Evolutionary conservation across 2,888 invertebrate genomes (phyloP).

Genomic region (Cheiracanthium punctorium): DNA sequence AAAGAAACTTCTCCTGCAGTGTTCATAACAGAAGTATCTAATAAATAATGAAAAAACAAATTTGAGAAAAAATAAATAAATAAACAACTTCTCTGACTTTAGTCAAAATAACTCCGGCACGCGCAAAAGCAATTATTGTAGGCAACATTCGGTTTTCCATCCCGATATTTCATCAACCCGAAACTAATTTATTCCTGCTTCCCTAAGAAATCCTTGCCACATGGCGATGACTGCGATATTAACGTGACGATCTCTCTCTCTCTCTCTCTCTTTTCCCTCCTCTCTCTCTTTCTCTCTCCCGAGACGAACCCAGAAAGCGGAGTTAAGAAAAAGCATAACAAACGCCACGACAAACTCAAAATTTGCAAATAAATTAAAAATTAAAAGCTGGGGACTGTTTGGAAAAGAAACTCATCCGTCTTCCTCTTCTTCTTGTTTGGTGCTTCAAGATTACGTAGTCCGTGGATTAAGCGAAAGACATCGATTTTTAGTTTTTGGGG

Average conservation of each 20-base stretch:
- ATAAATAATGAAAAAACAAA: not conserved
- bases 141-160: slow-evolving; percentile 38
- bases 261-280: slow-evolving; percentile 1
- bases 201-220: slow-evolving; percentile 45
- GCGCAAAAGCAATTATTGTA: slow-evolving; percentile 59
- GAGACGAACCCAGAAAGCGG: not conserved
- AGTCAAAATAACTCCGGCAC: slow-evolving; percentile 2
- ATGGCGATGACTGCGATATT: slow-evolving; percentile 60
- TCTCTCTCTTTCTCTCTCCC: not conserved
- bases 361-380: slow-evolving; percentile 69
- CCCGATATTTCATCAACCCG: slow-evolving; percentile 49
- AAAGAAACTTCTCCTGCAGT: not conserved
- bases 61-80: not conserved
- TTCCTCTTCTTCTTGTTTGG: not conserved
- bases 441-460: slow-evolving; percentile 41
- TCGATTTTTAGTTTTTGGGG: slow-evolving; percentile 54
- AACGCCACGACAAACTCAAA: slow-evolving; percentile 67
- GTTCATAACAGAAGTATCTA: not conserved
- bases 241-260: slow-evolving; percentile 38
- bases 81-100: not conserved
- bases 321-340: slow-evolving; percentile 45
- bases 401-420: slow-evolving; percentile 42
- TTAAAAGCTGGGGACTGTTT: slow-evolving; percentile 64
- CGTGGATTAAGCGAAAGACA: slow-evolving; percentile 42
- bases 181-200: slow-evolving; percentile 57